Evolutionary conservation across 2,888 invertebrate species (phyloP).

Genomic region (Taenaris catops): DNA sequence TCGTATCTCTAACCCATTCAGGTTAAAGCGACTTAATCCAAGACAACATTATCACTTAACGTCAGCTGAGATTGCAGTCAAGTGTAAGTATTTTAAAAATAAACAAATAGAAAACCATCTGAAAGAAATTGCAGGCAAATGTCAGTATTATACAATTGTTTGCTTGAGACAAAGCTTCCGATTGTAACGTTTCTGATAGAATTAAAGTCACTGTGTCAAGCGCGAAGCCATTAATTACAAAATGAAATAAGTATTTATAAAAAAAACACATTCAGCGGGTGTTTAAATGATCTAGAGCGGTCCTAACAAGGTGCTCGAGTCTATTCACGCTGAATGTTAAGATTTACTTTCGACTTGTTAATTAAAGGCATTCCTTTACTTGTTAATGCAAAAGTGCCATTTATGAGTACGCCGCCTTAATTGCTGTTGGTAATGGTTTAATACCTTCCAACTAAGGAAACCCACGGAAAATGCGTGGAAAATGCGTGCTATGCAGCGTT

Average conservation of each 20-base stretch:
- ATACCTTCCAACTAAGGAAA: background rate
- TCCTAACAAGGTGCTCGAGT: constrained; percentile 60
- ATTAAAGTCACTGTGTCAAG: constrained; percentile 31
- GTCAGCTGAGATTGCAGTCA: too few species aligned
- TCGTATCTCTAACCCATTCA: too few species aligned
- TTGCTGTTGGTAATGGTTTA: constrained; percentile 23
- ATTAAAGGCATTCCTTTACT: constrained; percentile 53
- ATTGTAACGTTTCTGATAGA: too few species aligned
- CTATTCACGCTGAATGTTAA: constrained; percentile 56
- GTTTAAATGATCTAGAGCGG: constrained; percentile 60
- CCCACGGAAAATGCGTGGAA: too few species aligned
- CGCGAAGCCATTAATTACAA: constrained; percentile 39
- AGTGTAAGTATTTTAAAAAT: too few species aligned
- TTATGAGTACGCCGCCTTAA: constrained; percentile 44
- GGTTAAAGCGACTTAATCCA: too few species aligned
- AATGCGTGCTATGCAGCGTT: too few species aligned
- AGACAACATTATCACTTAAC: too few species aligned
- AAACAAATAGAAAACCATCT: too few species aligned
- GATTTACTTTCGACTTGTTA: constrained; percentile 53
- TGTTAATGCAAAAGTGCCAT: constrained; percentile 40
- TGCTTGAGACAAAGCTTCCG: too few species aligned
- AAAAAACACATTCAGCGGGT: constrained; percentile 28
- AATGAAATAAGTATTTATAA: constrained; percentile 31
- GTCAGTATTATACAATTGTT: too few species aligned
- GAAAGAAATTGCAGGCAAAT: too few species aligned